Evolutionary conservation across 2,113 vertebrate genomes (phyloP).

Genomic region (Vireo altiloquus): DNA sequence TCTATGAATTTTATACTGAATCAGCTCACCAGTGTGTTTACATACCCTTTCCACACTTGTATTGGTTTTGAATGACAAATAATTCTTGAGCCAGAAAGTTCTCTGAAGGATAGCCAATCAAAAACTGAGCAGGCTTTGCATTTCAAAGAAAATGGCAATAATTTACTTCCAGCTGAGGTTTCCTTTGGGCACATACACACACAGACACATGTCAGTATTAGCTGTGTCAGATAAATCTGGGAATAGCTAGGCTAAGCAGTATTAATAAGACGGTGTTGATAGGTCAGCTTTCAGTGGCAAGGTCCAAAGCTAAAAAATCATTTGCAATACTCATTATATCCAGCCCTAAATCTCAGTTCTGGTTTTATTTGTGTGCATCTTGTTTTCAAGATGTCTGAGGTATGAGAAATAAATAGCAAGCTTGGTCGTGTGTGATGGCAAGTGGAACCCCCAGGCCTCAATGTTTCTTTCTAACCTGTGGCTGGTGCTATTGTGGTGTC

Average conservation of each 20-base stretch:
- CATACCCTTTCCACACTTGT: constrained; percentile 15
- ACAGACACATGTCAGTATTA: neutral
- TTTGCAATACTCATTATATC: neutral
- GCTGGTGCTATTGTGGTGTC: neutral
- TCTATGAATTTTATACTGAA: constrained; percentile 24
- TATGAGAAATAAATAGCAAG: neutral
- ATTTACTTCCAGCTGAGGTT: neutral
- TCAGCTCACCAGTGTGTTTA: constrained; percentile 33
- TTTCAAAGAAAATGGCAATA: constrained; percentile 8
- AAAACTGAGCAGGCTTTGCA: neutral
- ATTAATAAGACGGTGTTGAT: neutral
- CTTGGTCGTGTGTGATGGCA: neutral
- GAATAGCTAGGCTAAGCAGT: neutral
- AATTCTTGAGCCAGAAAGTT: neutral
- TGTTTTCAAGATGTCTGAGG: neutral
- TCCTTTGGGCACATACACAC: neutral
- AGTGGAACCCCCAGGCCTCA: neutral
- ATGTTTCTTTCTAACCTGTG: neutral
- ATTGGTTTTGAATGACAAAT: constrained; percentile 34
- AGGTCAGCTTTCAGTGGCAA: neutral
- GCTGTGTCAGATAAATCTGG: neutral
- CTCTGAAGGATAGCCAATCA: neutral
- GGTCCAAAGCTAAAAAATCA: neutral
- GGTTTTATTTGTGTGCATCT: neutral
- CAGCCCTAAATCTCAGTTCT: neutral